Evolutionary conservation across 2,113 vertebrate genomes (phyloP), one percentile per base, ranked within the genome.

Genomic region (Perca fluviatilis): DNA sequence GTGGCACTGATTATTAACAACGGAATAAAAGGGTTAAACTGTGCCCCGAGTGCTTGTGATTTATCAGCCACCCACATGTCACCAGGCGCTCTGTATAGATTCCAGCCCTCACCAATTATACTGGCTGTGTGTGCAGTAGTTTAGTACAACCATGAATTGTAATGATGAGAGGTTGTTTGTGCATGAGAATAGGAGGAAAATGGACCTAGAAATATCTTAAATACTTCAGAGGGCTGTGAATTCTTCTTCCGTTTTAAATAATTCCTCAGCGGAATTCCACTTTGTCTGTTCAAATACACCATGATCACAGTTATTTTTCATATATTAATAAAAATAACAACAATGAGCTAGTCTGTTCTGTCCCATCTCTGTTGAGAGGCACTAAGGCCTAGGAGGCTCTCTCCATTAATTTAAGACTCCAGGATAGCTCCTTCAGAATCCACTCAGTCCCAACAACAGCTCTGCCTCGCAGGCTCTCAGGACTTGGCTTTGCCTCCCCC

Each of bases 371-470:
- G 68, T 54, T 33, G 67, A 68, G 57, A 33, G 79, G 61, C 67
- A 71, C 57, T 5, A 53, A 77, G 71, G 73, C 51, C 54, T 62
- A 5, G 23, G 74, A 77, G 54, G 54, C 76, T 70, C 50, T 80
- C 82, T 79, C 64, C 75, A 79, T 89, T 85, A 74, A 72, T 89
- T 53, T 76, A 80, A 68, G 70, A 88, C 87, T 86, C 27, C 53
- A 74, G 76, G 60, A 70, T 78, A 18, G 68, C 79, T 91, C 69
- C 87, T 86, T 91, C 82, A 89, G 81, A 91, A 79, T 54, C 83
- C 81, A 88, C 84, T 91, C 66, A 47, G 87, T 92, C 90, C 87
- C 86, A 86, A 85, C 85, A 89, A 77, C 88, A 90, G 86, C 90
- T 82, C 82, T 90, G 82, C 84, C 84, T 85, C 36, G 56, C 76